Evolutionary conservation across 1,140 invertebrate species (phyloP), one percentile per base, ranked within the genome.

Genomic region (Achatina immaculata): DNA sequence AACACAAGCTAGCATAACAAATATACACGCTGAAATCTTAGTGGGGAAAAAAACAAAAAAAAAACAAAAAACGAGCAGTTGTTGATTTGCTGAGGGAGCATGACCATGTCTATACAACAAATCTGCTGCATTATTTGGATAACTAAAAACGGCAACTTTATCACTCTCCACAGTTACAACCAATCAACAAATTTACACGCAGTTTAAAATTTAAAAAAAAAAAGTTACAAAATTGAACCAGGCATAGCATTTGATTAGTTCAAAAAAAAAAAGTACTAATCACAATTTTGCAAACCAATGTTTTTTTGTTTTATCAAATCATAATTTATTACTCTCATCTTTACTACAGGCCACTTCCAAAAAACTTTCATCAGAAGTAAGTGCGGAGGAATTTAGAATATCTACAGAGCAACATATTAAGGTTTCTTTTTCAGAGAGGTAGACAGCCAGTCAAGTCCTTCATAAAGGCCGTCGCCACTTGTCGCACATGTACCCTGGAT

Each of bases 401-500:
- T 58, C 55, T 58, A 58, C 21, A n/a, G 14, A 58, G 55, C 55
- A 58, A 75, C 73, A 36, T 31, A 75, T 75, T 75, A 66, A 42
- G 69, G 38, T 78, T 78, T 78, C 55, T 86, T 88, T 80, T 89
- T 90, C 28, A 90, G 80, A 69, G 82, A 91, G 93, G 97, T 98
- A 92, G 97, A 98, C 86, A 99, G 95, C 98, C 97, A 99, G 93
- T 99, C 98, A 80, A 99, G 94, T 86, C 98, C 98, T 93, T 99
- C 98, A 92, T 99, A 99, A 82, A 99, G 94, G 84, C 98, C 98
- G 92, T 98, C 95, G 79, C 98, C 98, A 90, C 96, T 97, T 78
- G 97, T 98, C 90, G 98, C 98, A 94, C 97, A 99, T 85, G 97
- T 98, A 87, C 97, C 96, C 93, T 99, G 97, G 89, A 99, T 99